These are phyloP conservation scores for Leucopsar rothschildi DNA, from an alignment of 2,113 vertebrate species.

Conservation along the genomic window DNA sequence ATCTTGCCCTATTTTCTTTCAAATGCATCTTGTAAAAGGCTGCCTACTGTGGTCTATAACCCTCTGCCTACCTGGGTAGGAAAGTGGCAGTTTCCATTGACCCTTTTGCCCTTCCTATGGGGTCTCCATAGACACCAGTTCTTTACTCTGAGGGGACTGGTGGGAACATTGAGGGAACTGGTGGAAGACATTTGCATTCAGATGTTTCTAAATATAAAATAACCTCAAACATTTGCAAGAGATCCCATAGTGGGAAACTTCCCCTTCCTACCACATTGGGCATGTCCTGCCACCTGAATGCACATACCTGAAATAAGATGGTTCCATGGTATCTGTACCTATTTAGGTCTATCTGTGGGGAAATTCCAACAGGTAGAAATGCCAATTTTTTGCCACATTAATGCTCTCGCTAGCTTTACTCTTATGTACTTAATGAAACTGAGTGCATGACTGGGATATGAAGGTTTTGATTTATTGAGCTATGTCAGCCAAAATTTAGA, in stretches of 20 bases:
- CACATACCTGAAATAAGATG: background rate
- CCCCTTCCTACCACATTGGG: accelerated
- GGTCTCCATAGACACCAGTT: background rate
- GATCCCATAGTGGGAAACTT: accelerated
- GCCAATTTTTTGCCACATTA: background rate
- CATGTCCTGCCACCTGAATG: accelerated
- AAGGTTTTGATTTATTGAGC: background rate
- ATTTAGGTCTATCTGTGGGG: background rate
- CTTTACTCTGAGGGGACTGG: background rate
- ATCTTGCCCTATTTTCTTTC: background rate
- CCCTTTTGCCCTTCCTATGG: background rate
- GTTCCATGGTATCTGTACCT: background rate
- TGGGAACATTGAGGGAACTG: background rate
- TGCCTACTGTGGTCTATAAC: background rate
- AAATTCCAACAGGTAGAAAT: background rate
- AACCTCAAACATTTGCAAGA: background rate
- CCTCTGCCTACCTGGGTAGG: background rate
- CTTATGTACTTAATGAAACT: background rate
- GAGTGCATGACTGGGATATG: background rate
- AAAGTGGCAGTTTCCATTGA: background rate
- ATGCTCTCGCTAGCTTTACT: background rate
- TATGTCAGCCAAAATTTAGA: background rate
- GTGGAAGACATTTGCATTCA: background rate
- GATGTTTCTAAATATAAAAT: background rate
- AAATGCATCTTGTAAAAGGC: background rate